A percentile compares a stretch with the other conserved stretches of the same genome.
phyloP scores from a whole-genome alignment of 1,140 invertebrate species.

The Zelostemma sp. region DNA sequence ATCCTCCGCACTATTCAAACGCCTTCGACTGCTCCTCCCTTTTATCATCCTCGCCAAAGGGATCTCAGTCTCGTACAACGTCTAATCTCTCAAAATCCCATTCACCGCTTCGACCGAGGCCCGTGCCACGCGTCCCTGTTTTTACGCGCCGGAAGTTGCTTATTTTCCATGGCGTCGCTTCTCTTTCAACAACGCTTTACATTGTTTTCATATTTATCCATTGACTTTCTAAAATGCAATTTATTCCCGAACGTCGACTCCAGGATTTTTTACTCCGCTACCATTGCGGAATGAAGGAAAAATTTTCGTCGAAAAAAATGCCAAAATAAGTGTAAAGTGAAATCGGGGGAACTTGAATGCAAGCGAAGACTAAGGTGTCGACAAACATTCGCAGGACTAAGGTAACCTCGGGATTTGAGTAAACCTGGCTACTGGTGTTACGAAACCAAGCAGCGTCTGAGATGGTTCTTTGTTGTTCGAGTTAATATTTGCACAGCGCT shows the following conservation, averaged over 20 bases:
- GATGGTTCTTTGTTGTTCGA: slow-evolving; percentile 48
- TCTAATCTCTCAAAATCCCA: slow-evolving; percentile 23
- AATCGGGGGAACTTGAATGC: slow-evolving; percentile 8
- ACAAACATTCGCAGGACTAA: slow-evolving; percentile 48
- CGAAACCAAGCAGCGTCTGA: slow-evolving; percentile 50
- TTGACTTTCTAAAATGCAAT: no score
- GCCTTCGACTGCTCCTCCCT: slow-evolving; percentile 3
- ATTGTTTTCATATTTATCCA: slow-evolving; percentile 8
- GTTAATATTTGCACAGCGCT: slow-evolving; percentile 51
- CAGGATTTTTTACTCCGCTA: no score
- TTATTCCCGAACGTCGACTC: no score
- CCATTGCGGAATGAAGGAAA: no score
- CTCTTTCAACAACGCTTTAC: slow-evolving; percentile 1
- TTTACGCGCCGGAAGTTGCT: slow-evolving; percentile 12
- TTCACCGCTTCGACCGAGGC: slow-evolving; percentile 3
- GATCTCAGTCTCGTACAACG: slow-evolving; percentile 3
- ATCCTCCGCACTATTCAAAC: slow-evolving; percentile 7
- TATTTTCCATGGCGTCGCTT: background rate
- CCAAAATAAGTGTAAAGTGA: slow-evolving; percentile 5
- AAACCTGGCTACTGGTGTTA: slow-evolving; percentile 51
- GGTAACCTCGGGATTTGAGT: slow-evolving; percentile 49
- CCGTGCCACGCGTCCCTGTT: slow-evolving; percentile 11
- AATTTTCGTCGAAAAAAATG: background rate
- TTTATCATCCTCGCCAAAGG: slow-evolving; percentile 10
- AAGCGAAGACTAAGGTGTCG: slow-evolving; percentile 25